Evolutionary conservation across 2,888 invertebrate species (phyloP).

Genomic region (Ctenicera cuprea): DNA sequence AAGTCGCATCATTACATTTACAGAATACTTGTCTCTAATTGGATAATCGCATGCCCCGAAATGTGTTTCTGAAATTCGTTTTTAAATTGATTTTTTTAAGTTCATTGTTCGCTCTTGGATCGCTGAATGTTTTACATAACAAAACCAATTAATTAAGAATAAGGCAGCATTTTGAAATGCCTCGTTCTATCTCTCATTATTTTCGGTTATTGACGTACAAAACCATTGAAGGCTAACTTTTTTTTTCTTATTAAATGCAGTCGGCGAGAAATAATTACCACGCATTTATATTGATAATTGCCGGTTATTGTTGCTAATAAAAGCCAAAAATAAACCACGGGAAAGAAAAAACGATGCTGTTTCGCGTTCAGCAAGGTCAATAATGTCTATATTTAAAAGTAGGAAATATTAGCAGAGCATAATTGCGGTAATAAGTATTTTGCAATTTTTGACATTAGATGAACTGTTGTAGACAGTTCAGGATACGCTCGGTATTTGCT

Average conservation of each 20-base stretch:
- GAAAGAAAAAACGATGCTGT: neutral
- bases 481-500: conserved; percentile 20
- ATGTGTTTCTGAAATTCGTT: neutral
- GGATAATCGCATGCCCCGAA: neutral
- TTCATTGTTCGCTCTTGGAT: conserved; percentile 15
- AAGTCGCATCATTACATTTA: too few relatives aligned
- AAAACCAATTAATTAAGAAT: neutral
- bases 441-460: conserved; percentile 31
- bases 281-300: conserved; percentile 5
- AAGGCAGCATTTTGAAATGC: neutral
- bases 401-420: conserved; percentile 10
- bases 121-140: conserved; percentile 1
- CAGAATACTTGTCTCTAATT: neutral
- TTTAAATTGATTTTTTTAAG: neutral
- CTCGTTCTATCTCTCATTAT: neutral
- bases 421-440: conserved; percentile 24
- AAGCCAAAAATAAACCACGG: conserved; percentile 4
- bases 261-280: conserved; percentile 4
- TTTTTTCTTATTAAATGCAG: neutral
- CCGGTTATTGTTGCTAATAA: conserved; percentile 11
- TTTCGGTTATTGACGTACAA: conserved; percentile 21
- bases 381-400: conserved; percentile 24
- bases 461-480: conserved; percentile 17
- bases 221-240: neutral
- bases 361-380: conserved; percentile 10